Evolutionary conservation across 2,888 invertebrate species (phyloP), one percentile per base, ranked within the genome.

Genomic region (Ellobium chinense): DNA sequence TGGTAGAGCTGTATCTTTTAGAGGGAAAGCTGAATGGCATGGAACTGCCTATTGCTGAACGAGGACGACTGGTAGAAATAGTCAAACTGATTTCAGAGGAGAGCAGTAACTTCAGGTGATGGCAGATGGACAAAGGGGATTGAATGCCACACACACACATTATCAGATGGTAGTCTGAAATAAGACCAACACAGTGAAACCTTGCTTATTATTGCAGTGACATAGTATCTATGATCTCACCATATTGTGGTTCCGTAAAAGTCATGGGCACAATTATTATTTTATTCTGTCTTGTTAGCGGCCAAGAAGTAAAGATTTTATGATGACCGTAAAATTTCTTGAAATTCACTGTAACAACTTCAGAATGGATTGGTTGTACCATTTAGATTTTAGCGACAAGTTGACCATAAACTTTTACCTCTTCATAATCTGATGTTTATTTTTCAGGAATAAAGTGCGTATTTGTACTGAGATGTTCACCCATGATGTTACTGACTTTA

Each of bases 11-110:
- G 93, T 97, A 95, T 92, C 92, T 95, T 75, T 92, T 97, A 24
- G 98, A 98, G 93, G 97, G 97, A 2, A 95, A 95, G 91, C 93
- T 98, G 2, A 97, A 97, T 92, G 98, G 98, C 0, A 93, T 97
- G 63, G 95, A 96, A 66, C 92, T 97, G 0, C 92, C 94, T 65
- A 94, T 94, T 0, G 93, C 93, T 0, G 94, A 94, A 84, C 94
- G 93, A 75, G 91, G 91, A 34, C 94, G 94, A 4, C 94, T 96
- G n/a, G 93, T 93, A 36, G 94, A 94, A 60, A 91, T 95, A 80
- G 90, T 95, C 1, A 92, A 92, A 5, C 94, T 94, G 82, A 87
- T 96, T 63, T 92, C 93, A 1, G 93, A 94, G 66, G 95, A 96
- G 85, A 94, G 95, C 80, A 92, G 93, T 12, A 94, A 94, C 80